These are phyloP conservation scores for Scatophagus argus DNA, from an alignment of 2,113 vertebrate species.

Conservation along the genomic window DNA sequence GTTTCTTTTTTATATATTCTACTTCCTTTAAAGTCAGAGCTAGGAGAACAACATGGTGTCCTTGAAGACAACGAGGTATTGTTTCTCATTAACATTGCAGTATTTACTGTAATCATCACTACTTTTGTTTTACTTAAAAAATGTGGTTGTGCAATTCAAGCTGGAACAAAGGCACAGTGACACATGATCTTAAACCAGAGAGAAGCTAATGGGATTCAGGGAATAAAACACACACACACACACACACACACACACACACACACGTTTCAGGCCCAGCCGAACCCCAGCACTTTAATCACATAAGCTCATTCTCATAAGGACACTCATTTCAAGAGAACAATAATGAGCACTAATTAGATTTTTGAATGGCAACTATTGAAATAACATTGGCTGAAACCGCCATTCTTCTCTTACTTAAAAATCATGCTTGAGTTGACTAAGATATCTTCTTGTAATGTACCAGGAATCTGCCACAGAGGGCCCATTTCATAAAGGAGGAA, in stretches of 20 bases:
- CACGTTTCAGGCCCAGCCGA: slow-evolving; percentile 2
- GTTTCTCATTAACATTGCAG: slow-evolving; percentile 22
- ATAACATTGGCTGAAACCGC: slow-evolving; percentile 40
- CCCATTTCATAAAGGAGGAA: slow-evolving; percentile 29
- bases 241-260: background rate
- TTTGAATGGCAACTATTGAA: slow-evolving; percentile 41
- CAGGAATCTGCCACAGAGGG: slow-evolving; percentile 20
- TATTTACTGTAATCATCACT: slow-evolving; percentile 20
- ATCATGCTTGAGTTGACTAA: slow-evolving; percentile 30
- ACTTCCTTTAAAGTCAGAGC: background rate
- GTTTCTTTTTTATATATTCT: background rate
- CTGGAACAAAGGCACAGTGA: slow-evolving; percentile 1
- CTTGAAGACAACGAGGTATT: slow-evolving; percentile 8
- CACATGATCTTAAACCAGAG: background rate
- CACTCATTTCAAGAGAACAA: slow-evolving; percentile 56
- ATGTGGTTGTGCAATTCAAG: background rate
- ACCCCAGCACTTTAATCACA: slow-evolving; percentile 51
- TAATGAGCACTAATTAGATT: slow-evolving; percentile 62
- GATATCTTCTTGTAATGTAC: slow-evolving; percentile 10
- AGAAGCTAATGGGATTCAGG: slow-evolving; percentile 8
- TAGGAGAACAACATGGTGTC: background rate
- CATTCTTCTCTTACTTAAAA: slow-evolving; percentile 44
- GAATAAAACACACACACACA: slow-evolving; percentile 3
- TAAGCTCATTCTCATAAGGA: slow-evolving; percentile 51
- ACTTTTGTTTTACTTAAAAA: slow-evolving; percentile 3